Evolutionary conservation across 1,140 invertebrate species (phyloP).

Genomic region (Tetranychus urticae): DNA sequence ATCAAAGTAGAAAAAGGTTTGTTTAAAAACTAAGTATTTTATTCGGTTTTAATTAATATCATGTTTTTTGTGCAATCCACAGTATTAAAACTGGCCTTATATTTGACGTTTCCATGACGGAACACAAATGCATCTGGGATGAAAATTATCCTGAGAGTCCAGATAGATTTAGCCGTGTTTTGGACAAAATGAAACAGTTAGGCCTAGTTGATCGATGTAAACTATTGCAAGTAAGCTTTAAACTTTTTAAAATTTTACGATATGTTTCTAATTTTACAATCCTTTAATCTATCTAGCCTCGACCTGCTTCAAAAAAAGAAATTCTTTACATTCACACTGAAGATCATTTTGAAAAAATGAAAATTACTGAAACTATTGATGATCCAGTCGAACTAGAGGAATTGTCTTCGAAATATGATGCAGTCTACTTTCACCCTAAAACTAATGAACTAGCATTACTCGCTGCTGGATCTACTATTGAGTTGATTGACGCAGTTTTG

Average conservation of each 20-base stretch:
- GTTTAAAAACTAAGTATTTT: not conserved
- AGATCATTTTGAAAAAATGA: conserved; percentile 35
- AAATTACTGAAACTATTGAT: conserved; percentile 31
- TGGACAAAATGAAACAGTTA: conserved; percentile 48
- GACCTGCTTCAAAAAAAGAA: conserved; percentile 42
- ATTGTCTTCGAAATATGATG: conserved; percentile 47
- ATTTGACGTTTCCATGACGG: conserved; percentile 46
- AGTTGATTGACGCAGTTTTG: conserved; percentile 46
- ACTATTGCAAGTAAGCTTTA: conserved; percentile 5
- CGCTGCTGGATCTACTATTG: conserved; percentile 51
- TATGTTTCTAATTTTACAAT: not conserved
- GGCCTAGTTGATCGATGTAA: conserved; percentile 38
- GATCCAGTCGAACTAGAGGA: conserved; percentile 34
- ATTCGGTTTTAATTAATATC: not conserved
- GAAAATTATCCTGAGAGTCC: conserved; percentile 53
- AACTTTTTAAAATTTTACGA: not conserved
- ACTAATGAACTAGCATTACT: conserved; percentile 50
- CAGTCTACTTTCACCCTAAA: conserved; percentile 56
- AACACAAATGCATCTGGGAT: conserved; percentile 62
- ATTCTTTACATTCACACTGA: conserved; percentile 35
- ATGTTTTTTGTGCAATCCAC: not conserved
- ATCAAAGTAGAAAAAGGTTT: too few relatives aligned
- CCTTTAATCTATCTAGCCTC: conserved; percentile 18
- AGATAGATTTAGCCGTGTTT: conserved; percentile 36
- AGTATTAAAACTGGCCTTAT: conserved; percentile 34